phyloP scores from a whole-genome alignment of 2,888 invertebrate genomes.

The Antheraea assamensis region DNA sequence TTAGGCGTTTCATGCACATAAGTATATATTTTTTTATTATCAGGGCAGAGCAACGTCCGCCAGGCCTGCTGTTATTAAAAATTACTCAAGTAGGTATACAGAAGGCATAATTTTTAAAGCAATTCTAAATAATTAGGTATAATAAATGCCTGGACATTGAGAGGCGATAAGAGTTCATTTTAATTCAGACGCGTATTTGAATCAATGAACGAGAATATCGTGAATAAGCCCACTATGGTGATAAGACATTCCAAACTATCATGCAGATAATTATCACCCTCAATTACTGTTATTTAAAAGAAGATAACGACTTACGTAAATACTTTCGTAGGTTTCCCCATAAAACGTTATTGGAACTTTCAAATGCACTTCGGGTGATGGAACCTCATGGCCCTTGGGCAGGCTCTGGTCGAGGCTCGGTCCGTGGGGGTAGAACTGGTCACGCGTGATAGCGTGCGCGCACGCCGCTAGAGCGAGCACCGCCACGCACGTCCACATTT shows the following conservation, averaged over 20 bases:
- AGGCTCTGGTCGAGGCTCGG: constrained; percentile 78
- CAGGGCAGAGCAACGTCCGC: no score
- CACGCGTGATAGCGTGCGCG: constrained; percentile 72
- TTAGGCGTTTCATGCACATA: no score
- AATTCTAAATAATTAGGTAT: no score
- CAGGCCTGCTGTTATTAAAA: no score
- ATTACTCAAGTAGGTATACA: no score
- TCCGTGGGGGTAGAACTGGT: constrained; percentile 84
- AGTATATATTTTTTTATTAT: no score
- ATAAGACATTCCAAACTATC: no score
- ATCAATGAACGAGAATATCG: no score
- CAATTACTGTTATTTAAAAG: neutral
- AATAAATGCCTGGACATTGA: neutral
- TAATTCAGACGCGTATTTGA: no score
- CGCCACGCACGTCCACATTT: constrained; percentile 73
- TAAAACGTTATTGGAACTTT: constrained; percentile 90
- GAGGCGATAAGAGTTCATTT: neutral
- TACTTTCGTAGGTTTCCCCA: constrained; percentile 86
- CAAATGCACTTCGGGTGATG: constrained; percentile 85
- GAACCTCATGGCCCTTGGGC: constrained; percentile 81
- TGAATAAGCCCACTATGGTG: no score
- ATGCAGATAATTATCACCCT: no score
- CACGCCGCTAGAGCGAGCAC: constrained; percentile 56
- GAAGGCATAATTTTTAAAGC: no score
- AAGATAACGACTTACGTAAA: constrained; percentile 91